phyloP scores from a whole-genome alignment of 2,113 vertebrate genomes.

The Sylvietta virens region DNA sequence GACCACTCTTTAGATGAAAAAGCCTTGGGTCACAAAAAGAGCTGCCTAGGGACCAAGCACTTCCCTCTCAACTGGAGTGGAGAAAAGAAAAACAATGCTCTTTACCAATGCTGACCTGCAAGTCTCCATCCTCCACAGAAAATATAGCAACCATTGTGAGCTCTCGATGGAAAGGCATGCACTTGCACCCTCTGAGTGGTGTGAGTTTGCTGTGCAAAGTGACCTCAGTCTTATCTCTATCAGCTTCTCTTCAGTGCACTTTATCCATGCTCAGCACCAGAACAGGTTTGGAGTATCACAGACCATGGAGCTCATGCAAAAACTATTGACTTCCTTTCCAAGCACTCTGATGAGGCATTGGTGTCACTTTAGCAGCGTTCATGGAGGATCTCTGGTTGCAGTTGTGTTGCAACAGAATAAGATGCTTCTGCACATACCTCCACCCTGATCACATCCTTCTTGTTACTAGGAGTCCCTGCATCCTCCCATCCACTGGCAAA shows the following conservation, averaged over 20 bases:
- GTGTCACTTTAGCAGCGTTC: not conserved
- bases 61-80: not conserved
- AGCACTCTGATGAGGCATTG: no score
- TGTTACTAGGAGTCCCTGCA: not conserved
- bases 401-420: not conserved
- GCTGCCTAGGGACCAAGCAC: not conserved
- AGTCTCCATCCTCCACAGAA: not conserved
- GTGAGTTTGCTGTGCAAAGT: not conserved
- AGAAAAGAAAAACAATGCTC: not conserved
- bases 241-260: not conserved
- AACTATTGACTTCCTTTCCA: not conserved
- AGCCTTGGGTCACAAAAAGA: not conserved
- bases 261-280: not conserved
- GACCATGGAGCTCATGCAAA: not conserved
- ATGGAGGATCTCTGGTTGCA: not conserved
- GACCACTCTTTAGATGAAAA: not conserved
- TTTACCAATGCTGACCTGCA: not conserved
- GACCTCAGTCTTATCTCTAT: not conserved
- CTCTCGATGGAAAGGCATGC: not conserved
- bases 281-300: not conserved
- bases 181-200: not conserved
- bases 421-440: accelerated
- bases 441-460: not conserved
- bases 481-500: not conserved
- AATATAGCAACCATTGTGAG: not conserved